Conservation (phyloP, 2,888 invertebrate species). For the Nemotelus nigrinus region DNA sequence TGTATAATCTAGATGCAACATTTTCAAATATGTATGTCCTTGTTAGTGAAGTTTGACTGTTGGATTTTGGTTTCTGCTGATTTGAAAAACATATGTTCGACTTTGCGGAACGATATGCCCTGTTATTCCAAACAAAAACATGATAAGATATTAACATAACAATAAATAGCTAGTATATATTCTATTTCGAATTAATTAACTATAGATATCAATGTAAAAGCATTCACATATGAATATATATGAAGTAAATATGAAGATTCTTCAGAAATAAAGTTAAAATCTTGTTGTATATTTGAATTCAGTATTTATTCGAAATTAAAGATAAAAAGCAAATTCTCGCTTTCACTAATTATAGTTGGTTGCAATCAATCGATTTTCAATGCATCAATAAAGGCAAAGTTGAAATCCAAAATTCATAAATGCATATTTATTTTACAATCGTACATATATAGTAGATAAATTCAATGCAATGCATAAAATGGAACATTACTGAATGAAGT, state of each 20-base stretch:
- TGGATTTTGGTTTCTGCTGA: no score
- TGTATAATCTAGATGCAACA: no score
- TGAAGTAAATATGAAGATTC: not conserved
- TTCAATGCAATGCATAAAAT: not conserved
- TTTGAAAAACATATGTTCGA: no score
- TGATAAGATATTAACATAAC: no score
- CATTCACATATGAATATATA: constrained; percentile 7
- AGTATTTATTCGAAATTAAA: constrained; percentile 39
- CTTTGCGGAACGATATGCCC: no score
- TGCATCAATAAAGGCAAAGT: not conserved
- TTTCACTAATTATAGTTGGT: not conserved
- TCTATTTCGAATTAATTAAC: not conserved
- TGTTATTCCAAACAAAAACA: no score
- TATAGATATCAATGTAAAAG: constrained; percentile 7
- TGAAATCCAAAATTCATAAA: constrained; percentile 6
- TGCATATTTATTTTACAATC: constrained; percentile 25
- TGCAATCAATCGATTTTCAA: not conserved
- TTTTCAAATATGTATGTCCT: no score
- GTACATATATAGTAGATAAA: not conserved
- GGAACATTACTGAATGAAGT: constrained; percentile 14
- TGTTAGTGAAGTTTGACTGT: no score
- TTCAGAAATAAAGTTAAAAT: constrained; percentile 9
- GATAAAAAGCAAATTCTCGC: not conserved
- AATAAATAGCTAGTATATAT: no score
- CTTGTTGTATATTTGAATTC: constrained; percentile 40